Base-by-base conservation (phyloP, 1,140 invertebrate species). In the Drosophila repleta region DNA sequence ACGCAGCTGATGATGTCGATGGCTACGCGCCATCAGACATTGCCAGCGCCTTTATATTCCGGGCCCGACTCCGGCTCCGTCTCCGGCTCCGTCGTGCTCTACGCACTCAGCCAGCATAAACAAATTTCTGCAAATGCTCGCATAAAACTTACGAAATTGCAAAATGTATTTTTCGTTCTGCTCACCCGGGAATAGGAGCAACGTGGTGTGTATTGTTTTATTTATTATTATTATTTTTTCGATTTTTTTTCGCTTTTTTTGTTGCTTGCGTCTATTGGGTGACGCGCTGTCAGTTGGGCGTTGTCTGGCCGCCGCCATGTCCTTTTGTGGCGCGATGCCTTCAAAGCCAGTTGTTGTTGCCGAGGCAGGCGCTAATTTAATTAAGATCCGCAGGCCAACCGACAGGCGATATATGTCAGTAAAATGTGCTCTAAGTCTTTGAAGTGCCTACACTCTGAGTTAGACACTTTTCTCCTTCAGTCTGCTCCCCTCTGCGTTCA, bases 141-240 rank as follows among this genome's bases (percentile, higher is more conserved):
- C 78, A 85, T 87, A 82, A 85, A 85, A 85, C 83, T 79, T 85
- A 76, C 83, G 63, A 82, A 85, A 88, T 88, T 76, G 82, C 82
- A 82, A 78, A 88, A 71, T 71, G 60, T 64, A 29, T 71, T 65
- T 65, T 45, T 52, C 18, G n/a, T 7, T 65, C 52, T 46, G 18
- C 10, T 52, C 49, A 41, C 60, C 17, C 49, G 35, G 20, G 4
- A 43, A 55, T 52, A n/a, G n/a, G 45, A 46, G n/a, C 24, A 26
- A 0, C 32, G 51, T 37, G 32, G 51, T 53, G 51, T 20, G 29
- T 53, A 21, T 57, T 57, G 39, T 17, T 52, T 52, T 32, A 32
- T 52, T 52, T 52, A 43, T 43, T 43, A 57, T 15, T 43, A 8
- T 43, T 43, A 8, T 46, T 46, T 46, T 21, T 46, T 21, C 10